These are phyloP conservation scores for Meliscaeva auricollis DNA, from an alignment of 2,888 invertebrate genomes.

Conservation along the genomic window DNA sequence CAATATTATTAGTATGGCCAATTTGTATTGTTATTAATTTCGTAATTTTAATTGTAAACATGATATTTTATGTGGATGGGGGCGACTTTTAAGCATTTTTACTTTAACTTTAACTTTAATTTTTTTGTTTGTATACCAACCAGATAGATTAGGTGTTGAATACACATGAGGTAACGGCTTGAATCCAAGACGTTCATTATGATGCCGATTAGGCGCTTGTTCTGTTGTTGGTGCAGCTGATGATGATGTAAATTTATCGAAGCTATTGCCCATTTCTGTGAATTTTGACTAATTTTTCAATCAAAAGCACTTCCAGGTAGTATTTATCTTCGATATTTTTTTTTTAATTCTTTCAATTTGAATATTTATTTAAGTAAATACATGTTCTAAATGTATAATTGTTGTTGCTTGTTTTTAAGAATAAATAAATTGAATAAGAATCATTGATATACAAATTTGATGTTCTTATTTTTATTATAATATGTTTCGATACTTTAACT, in stretches of 20 bases:
- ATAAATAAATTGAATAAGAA: no score
- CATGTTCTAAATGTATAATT: no score
- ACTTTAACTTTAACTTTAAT: not conserved
- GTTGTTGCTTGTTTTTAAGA: no score
- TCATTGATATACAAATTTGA: no score
- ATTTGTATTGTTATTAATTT: slow-evolving; percentile 40
- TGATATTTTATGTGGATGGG: slow-evolving; percentile 19
- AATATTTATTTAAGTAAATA: no score
- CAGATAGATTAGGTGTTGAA: slow-evolving; percentile 82
- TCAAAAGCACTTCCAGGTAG: not conserved
- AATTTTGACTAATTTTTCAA: not conserved
- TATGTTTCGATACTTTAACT: no score
- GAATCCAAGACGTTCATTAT: slow-evolving; percentile 50
- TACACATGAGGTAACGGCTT: slow-evolving; percentile 80
- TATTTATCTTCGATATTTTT: not conserved
- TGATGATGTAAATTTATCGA: slow-evolving; percentile 79
- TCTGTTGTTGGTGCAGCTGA: slow-evolving; percentile 54
- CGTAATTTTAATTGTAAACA: slow-evolving; percentile 38
- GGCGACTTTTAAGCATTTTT: slow-evolving; percentile 26
- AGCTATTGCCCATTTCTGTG: slow-evolving; percentile 81
- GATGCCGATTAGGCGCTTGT: slow-evolving; percentile 44
- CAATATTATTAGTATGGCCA: slow-evolving; percentile 38
- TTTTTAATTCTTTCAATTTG: not conserved
- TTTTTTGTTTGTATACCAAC: slow-evolving; percentile 79
- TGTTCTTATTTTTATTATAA: no score